Base-by-base conservation (phyloP, 2,797 vertebrate genomes). In the Notolepis coatsorum region DNA sequence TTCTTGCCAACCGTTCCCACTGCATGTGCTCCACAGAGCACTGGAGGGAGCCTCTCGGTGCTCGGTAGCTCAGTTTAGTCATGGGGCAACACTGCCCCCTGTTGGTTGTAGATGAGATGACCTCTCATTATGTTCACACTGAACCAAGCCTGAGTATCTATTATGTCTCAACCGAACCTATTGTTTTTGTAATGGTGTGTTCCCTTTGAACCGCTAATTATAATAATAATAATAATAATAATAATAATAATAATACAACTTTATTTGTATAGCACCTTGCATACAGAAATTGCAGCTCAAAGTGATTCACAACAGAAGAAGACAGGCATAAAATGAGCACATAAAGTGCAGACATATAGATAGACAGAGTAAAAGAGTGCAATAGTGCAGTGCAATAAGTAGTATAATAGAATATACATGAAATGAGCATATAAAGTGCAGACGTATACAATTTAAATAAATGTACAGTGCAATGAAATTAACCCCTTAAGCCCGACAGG, bases 1-100 rank as follows among this genome's bases (percentile, higher is more conserved):
- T 68, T 75, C n/a, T 78, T 81, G 73, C 77, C 79, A 83, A 68
- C 57, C 70, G 70, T n/a, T 70, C 68, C 62, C 64, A 65, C 68
- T 77, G 64, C 77, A 56, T 65, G 6, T 8, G 55, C 69, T 73
- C 66, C 52, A 61, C 68, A 66, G 57, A 65, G 27, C 64, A 65
- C 17, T 68, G 48, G 24, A 64, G 65, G 13, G 8, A 27, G 27
- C 55, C 31, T 38, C 68, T 73, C 37, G 31, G 31, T 10, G 23
- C 51, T 30, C 51, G 9, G 27, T 21, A n/a, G 23, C 47, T 21
- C 25, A 0, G 30, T 77, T 83, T 51, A 89, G 71, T 57, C 64
- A 73, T 84, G 80, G 85, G 77, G 21, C 91, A 89, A 92, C 87
- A 92, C 70, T 92, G 91, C 91, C 92, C 92, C 89, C 92, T 92